Evolutionary conservation across 2,888 invertebrate species (phyloP), one percentile per base, ranked within the genome.

Genomic region (Eupithecia subfuscata): DNA sequence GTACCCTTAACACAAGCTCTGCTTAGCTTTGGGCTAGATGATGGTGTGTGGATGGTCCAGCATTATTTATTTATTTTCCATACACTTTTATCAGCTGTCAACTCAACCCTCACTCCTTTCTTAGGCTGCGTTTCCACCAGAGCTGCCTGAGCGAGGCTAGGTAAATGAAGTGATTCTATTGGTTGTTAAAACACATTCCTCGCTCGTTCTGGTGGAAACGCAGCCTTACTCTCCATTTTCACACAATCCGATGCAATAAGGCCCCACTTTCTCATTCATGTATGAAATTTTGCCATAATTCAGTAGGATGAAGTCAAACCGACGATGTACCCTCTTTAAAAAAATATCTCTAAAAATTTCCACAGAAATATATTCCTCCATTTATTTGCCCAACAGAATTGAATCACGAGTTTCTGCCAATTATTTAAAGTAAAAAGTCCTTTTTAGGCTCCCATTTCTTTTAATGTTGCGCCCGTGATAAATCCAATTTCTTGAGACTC

Each of bases 361-460:
- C 40, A 37, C 45, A 64, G 11, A 75, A 76, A 64, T 37, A 65
- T 64, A 69, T 70, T 70, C 69, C 18, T 67, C 48, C 68, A 74
- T 60, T 76, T 74, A 75, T 76, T 78, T 69, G 56, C 67, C 40
- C 70, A 73, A 70, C 70, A 79, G 76, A 80, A 80, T 80, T 79
- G 77, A 81, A 81, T 81, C 77, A 77, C 77, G 77, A 74, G 77
- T 78, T 79, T 78, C 77, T 77, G 76, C 78, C 80, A 81, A 81
- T 81, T 81, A 81, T 81, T 80, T 80, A 79, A 78, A 80, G 81
- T 79, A 80, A 81, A 81, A 80, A 78, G 80, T 80, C 79, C 76
- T 79, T 77, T 79, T 81, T 76, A 74, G 74, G 74, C 74, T 77
- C 48, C 80, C 78, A 80, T 81, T 81, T 78, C 80, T 80, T 80